These are phyloP conservation scores for Drosophila macrothrix DNA, from an alignment of 2,888 invertebrate species.

Conservation along the genomic window DNA sequence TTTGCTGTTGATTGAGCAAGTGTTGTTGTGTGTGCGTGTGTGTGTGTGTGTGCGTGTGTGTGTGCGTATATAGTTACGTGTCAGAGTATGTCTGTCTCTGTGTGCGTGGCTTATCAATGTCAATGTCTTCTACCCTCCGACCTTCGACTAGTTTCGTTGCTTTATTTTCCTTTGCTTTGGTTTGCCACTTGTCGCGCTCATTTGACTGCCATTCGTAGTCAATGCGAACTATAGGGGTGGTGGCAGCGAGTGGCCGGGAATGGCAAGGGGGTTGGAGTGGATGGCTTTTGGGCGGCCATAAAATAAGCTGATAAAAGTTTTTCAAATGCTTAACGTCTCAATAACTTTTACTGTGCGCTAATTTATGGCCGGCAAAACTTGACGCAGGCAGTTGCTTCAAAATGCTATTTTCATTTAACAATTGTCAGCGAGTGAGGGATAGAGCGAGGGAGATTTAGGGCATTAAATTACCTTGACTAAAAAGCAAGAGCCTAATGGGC, in stretches of 20 bases:
- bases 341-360: conserved; percentile 61
- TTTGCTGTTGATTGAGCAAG: neutral
- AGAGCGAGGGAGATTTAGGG: neutral
- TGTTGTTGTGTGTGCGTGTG: neutral
- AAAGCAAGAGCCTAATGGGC: conserved; percentile 35
- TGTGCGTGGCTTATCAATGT: conserved; percentile 67
- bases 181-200: conserved; percentile 59
- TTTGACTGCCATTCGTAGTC: conserved; percentile 68
- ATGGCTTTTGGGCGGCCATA: conserved; percentile 27
- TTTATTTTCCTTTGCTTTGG: conserved; percentile 28
- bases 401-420: conserved; percentile 48
- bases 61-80: neutral
- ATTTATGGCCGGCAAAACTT: conserved; percentile 64
- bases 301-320: conserved; percentile 71
- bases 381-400: conserved; percentile 20
- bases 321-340: conserved; percentile 43
- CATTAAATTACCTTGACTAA: conserved; percentile 9
- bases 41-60: neutral
- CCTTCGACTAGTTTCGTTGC: conserved; percentile 7
- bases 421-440: conserved; percentile 28
- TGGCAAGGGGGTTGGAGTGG: neutral
- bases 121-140: conserved; percentile 33
- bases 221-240: conserved; percentile 36
- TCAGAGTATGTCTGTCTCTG: neutral
- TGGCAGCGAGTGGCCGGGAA: neutral